These are phyloP conservation scores for Hozukius guyotensis DNA, from an alignment of 2,797 vertebrate genomes.

Conservation along the genomic window DNA sequence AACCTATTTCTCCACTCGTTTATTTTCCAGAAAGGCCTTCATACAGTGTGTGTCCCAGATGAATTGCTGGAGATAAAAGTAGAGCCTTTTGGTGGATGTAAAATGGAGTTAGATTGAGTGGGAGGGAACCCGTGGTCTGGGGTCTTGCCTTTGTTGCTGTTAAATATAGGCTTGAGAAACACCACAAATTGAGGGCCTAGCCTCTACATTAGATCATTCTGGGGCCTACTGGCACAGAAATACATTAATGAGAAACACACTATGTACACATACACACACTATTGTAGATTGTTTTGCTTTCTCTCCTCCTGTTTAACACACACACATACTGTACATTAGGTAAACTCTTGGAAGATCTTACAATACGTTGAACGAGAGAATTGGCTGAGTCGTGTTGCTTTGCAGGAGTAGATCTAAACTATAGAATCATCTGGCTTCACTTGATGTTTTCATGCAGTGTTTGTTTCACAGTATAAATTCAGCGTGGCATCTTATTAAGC, in stretches of 20 bases:
- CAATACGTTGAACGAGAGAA: background rate
- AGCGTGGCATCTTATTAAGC: constrained; percentile 2
- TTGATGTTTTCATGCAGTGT: constrained; percentile 20
- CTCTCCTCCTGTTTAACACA: constrained; percentile 6
- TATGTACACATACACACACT: background rate
- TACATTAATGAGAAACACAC: constrained; percentile 61
- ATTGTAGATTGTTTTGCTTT: constrained; percentile 18
- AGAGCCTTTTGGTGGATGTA: constrained; percentile 58
- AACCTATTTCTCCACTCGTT: constrained; percentile 50
- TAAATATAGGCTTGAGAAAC: constrained; percentile 80
- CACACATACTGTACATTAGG: background rate
- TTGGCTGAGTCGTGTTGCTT: background rate
- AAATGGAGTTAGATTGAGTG: constrained; percentile 66
- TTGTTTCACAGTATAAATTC: constrained; percentile 20
- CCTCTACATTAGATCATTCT: constrained; percentile 70
- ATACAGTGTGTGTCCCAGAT: constrained; percentile 69
- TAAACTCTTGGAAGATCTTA: constrained; percentile 4
- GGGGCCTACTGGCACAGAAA: constrained; percentile 49
- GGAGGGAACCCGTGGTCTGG: constrained; percentile 75
- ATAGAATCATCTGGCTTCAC: constrained; percentile 6
- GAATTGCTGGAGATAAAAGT: constrained; percentile 71
- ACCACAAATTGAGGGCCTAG: constrained; percentile 69
- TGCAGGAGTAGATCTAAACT: constrained; percentile 1
- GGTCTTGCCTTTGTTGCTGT: constrained; percentile 75
- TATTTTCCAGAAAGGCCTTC: constrained; percentile 66